Evolutionary conservation across 2,113 vertebrate species (phyloP).

Genomic region (Hystrix brachyura): DNA sequence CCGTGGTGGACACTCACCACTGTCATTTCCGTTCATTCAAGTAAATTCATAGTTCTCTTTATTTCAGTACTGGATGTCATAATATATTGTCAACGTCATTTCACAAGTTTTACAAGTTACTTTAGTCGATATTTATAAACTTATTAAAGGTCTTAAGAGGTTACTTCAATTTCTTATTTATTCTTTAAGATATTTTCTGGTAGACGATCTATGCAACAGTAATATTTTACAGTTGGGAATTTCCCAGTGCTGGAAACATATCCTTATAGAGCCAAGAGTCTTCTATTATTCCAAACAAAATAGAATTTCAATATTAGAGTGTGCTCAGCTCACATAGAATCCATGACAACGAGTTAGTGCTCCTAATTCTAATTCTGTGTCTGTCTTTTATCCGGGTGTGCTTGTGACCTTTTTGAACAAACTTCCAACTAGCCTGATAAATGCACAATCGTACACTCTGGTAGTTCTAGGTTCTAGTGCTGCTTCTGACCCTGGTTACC

Average conservation of each 20-base stretch:
- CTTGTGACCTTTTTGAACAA: neutral
- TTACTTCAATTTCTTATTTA: conserved; percentile 30
- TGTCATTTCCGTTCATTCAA: neutral
- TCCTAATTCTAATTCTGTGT: neutral
- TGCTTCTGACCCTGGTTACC: neutral
- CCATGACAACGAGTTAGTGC: neutral
- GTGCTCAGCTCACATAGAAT: neutral
- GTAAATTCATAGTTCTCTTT: neutral
- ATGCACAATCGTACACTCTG: neutral
- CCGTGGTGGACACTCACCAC: neutral
- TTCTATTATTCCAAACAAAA: conserved; percentile 36
- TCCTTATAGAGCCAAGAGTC: neutral
- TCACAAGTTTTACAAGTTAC: neutral
- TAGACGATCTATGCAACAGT: neutral
- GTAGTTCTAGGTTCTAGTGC: neutral
- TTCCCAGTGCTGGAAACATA: neutral
- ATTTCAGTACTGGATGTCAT: neutral
- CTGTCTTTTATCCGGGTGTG: neutral
- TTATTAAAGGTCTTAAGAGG: neutral
- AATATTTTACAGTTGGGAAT: neutral
- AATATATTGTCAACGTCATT: neutral
- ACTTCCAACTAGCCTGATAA: neutral
- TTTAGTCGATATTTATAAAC: neutral
- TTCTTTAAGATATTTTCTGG: conserved; percentile 40
- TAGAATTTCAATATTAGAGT: neutral